Evolutionary conservation across 2,797 vertebrate species (phyloP).

Genomic region (Euphonia xanthogaster): DNA sequence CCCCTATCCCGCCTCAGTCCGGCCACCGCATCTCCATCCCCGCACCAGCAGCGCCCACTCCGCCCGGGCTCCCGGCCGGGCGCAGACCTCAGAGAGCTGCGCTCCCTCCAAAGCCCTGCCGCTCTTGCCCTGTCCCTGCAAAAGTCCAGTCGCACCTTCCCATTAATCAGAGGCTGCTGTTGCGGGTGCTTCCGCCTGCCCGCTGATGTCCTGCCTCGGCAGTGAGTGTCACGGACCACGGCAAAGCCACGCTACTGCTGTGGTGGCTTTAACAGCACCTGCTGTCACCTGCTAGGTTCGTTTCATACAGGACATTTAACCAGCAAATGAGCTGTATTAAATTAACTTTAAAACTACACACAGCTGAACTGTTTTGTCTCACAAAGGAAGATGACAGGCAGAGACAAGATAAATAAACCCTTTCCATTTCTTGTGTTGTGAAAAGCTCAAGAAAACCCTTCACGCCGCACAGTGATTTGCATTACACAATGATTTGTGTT

Average conservation of each 20-base stretch:
- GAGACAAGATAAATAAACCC: neutral
- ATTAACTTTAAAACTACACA: neutral
- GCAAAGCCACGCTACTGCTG: neutral
- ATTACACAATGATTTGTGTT: neutral
- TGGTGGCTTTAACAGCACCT: neutral
- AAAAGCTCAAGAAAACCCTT: neutral
- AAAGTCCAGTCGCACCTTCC: neutral
- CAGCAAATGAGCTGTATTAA: neutral
- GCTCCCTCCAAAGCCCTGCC: neutral
- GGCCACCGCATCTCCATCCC: neutral
- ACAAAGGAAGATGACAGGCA: neutral
- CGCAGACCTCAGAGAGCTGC: rapidly evolving
- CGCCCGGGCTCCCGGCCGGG: neutral
- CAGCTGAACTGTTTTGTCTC: neutral
- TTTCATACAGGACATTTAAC: neutral
- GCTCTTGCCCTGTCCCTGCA: neutral
- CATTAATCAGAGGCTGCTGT: rapidly evolving
- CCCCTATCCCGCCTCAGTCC: neutral
- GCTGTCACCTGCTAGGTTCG: neutral
- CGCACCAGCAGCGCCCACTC: neutral
- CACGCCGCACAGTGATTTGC: rapidly evolving
- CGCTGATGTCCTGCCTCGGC: neutral
- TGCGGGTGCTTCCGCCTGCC: neutral
- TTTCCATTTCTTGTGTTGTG: neutral
- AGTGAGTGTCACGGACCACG: neutral